Percentiles rank a stretch among this genome's conserved stretches.
Evolutionary conservation across 2,888 invertebrate genomes (phyloP).

Genomic region (Steromphala cineraria): DNA sequence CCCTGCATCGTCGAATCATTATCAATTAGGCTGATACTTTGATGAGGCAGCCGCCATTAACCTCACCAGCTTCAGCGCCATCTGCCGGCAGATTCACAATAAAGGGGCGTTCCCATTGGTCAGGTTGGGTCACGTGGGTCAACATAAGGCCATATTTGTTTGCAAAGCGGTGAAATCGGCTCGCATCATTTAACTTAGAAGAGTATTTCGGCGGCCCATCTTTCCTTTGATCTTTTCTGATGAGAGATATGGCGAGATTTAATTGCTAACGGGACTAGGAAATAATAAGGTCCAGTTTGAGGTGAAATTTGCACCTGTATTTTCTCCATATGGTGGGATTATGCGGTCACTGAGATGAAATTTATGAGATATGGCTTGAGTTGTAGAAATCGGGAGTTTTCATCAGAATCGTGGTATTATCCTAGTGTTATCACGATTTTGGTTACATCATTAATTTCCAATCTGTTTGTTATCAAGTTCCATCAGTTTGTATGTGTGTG

Average conservation of each 20-base stretch:
- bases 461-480: too few species aligned
- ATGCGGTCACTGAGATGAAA: too few species aligned
- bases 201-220: not conserved
- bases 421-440: too few species aligned
- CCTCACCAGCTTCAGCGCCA: not conserved
- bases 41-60: constrained; percentile 4
- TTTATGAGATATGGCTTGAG: too few species aligned
- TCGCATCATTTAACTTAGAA: not conserved
- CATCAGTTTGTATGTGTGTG: too few species aligned
- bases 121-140: constrained; percentile 17
- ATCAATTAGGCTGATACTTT: constrained; percentile 13
- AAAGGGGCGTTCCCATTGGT: constrained; percentile 3
- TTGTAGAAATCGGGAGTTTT: too few species aligned
- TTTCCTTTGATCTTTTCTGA: not conserved
- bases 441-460: too few species aligned
- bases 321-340: not conserved
- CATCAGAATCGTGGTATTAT: too few species aligned
- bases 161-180: not conserved
- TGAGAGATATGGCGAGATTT: not conserved
- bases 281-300: not conserved
- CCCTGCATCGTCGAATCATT: not conserved
- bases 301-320: not conserved
- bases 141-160: not conserved
- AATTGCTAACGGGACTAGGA: constrained; percentile 1
- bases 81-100: not conserved